A percentile compares a stretch with the other conserved stretches of the same genome.
Conservation (phyloP, 2,113 vertebrate species). For the Pipa parva region DNA sequence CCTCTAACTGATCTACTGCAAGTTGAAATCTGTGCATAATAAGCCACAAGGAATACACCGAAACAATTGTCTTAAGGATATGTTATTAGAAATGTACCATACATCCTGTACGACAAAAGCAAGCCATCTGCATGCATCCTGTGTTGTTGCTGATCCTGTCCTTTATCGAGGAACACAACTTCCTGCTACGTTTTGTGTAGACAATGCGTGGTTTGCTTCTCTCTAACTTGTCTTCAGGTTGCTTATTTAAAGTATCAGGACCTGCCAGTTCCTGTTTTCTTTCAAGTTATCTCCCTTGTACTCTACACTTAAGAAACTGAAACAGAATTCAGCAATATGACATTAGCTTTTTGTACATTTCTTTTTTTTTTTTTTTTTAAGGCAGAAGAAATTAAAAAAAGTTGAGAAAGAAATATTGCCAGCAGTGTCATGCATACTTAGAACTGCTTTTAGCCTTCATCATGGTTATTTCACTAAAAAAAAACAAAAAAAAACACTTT, state of each 20-base stretch:
- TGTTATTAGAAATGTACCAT: conserved; percentile 47
- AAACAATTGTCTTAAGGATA: conserved; percentile 33
- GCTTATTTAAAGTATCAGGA: not conserved
- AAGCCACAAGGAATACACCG: not conserved
- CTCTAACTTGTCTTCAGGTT: not conserved
- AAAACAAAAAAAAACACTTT: conserved; percentile 18
- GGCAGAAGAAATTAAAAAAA: conserved; percentile 11
- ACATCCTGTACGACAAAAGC: conserved; percentile 50
- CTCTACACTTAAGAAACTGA: not conserved
- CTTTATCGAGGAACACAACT: conserved; percentile 61
- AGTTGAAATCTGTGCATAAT: not conserved
- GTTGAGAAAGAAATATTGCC: conserved; percentile 37
- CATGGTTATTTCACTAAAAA: conserved; percentile 47
- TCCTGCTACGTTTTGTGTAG: conserved; percentile 58
- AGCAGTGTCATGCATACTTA: conserved; percentile 20
- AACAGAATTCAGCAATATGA: not conserved
- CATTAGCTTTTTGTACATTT: not conserved
- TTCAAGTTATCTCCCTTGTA: not conserved
- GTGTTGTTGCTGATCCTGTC: conserved; percentile 58
- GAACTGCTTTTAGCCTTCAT: no score
- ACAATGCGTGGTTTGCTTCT: conserved; percentile 29
- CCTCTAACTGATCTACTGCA: not conserved
- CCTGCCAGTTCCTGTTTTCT: conserved; percentile 6
- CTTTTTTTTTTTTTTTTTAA: not conserved
- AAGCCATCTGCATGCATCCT: conserved; percentile 55